These are phyloP conservation scores for Argyrosomus japonicus DNA, from an alignment of 2,113 vertebrate species.

Conservation along the genomic window DNA sequence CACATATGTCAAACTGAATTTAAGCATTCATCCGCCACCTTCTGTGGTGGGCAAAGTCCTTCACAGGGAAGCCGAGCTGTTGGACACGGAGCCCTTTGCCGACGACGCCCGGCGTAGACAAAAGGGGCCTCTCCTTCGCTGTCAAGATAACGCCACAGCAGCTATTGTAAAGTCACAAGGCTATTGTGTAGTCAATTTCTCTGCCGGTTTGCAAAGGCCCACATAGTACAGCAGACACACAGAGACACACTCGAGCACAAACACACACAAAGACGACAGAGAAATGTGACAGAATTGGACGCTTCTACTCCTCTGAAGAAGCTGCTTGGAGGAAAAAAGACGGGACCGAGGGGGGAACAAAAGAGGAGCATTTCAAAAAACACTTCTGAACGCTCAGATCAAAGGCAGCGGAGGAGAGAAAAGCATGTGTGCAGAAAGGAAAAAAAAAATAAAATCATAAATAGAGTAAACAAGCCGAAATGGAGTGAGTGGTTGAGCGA, in stretches of 20 bases:
- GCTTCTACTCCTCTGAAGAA: slow-evolving; percentile 70
- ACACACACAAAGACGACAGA: slow-evolving; percentile 75
- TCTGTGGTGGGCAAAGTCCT: slow-evolving; percentile 36
- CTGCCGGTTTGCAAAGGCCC: slow-evolving; percentile 66
- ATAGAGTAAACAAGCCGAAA: slow-evolving; percentile 71
- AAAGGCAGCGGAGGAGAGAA: slow-evolving; percentile 66
- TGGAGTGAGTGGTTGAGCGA: slow-evolving; percentile 54
- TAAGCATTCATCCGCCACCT: slow-evolving; percentile 8
- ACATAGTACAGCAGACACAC: slow-evolving; percentile 47
- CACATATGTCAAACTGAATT: background rate
- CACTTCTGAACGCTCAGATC: slow-evolving; percentile 77
- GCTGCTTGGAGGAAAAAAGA: slow-evolving; percentile 59
- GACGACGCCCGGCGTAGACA: slow-evolving; percentile 69
- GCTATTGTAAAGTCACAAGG: slow-evolving; percentile 74
- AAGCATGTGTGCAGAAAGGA: slow-evolving; percentile 28
- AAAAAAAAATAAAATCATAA: slow-evolving; percentile 64
- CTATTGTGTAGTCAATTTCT: slow-evolving; percentile 75
- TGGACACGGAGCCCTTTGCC: slow-evolving; percentile 63
- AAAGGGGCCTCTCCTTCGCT: slow-evolving; percentile 73
- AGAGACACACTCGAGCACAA: slow-evolving; percentile 51
- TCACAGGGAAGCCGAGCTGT: slow-evolving; percentile 37
- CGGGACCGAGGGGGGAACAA: slow-evolving; percentile 62
- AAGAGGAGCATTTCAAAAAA: slow-evolving; percentile 77
- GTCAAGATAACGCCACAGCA: slow-evolving; percentile 80
- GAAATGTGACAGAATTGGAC: slow-evolving; percentile 79